These are phyloP conservation scores for Caenorhabditis briggsae DNA, from an alignment of 1,140 invertebrate genomes.

Conservation along the genomic window DNA sequence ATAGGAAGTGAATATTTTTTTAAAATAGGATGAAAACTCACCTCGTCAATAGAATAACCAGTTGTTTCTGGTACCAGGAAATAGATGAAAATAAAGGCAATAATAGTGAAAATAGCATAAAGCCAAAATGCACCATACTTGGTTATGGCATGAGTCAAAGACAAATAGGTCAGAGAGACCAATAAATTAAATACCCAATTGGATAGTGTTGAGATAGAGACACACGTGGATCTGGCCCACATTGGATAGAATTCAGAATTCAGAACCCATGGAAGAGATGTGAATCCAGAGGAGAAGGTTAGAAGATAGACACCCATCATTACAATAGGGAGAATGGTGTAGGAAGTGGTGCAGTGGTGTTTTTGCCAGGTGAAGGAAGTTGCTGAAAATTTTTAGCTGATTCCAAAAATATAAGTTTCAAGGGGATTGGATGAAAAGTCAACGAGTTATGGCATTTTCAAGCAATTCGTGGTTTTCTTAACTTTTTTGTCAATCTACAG, in stretches of 20 bases:
- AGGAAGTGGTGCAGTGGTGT: slow-evolving; percentile 69
- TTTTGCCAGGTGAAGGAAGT: slow-evolving; percentile 18
- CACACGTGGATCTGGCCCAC: slow-evolving; percentile 82
- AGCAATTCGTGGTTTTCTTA: too few relatives aligned
- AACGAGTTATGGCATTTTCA: too few relatives aligned
- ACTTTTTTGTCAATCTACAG: too few relatives aligned
- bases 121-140: slow-evolving; percentile 79
- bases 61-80: slow-evolving; percentile 90
- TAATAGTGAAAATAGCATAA: slow-evolving; percentile 81
- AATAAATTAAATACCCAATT: slow-evolving; percentile 82
- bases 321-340: slow-evolving; percentile 71
- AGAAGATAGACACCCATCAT: slow-evolving; percentile 75
- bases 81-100: slow-evolving; percentile 86
- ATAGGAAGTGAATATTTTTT: not conserved
- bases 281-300: slow-evolving; percentile 79
- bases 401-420: too few relatives aligned
- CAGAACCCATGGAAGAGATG: slow-evolving; percentile 84
- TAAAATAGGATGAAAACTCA: slow-evolving; percentile 80
- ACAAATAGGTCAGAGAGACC: slow-evolving; percentile 82
- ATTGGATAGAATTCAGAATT: slow-evolving; percentile 83
- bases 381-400: too few relatives aligned
- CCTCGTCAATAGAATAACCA: slow-evolving; percentile 87
- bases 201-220: slow-evolving; percentile 81
- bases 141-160: slow-evolving; percentile 79
- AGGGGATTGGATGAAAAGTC: too few relatives aligned